Evolutionary conservation across 2,113 vertebrate species (phyloP), one percentile per base, ranked within the genome.

Genomic region (Ageneiosus marmoratus): DNA sequence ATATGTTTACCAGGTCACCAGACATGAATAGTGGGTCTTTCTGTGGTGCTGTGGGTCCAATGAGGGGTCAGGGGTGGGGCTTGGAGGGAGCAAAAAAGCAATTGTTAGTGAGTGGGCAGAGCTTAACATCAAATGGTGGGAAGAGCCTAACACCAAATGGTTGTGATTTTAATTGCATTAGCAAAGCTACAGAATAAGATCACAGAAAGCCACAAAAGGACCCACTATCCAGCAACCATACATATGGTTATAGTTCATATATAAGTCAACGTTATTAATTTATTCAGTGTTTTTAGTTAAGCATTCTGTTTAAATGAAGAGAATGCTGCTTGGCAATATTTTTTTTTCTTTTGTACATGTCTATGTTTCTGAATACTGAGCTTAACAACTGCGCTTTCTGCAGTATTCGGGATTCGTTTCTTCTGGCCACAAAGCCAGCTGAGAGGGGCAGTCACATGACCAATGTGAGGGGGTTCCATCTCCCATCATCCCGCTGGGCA

Each of bases 141-240:
- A 90, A 88, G 82, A 85, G 88, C 88, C 88, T 27, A 34, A 34
- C 16, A 18, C 24, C 32, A 70, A 70, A 55, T 67, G 41, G 58
- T 80, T 41, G 50, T 70, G 50, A 82, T 89, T 86, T 85, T 74
- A 86, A 84, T 85, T 82, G 83, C 79, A 67, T 85, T 83, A 86
- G 77, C 29, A 32, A 77, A 79, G 78, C 80, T 87, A 87, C 86
- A 88, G 87, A 82, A 86, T 32, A 83, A 89, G 88, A 91, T 94
- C 94, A 95, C 94, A 95, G 95, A 96, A 98, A 99, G 97, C 97
- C 98, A 96, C 97, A 97, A 99, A 99, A 99, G 95, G 98, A 98
- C 97, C 98, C 98, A 98, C 97, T 98, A 98, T 97, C 97, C 97
- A 97, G 91, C 90, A 89, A 34, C 77, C 58, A 58, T 15, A 63